These are phyloP conservation scores for Melanaphis sacchari DNA, from an alignment of 1,140 invertebrate genomes.

Conservation along the genomic window DNA sequence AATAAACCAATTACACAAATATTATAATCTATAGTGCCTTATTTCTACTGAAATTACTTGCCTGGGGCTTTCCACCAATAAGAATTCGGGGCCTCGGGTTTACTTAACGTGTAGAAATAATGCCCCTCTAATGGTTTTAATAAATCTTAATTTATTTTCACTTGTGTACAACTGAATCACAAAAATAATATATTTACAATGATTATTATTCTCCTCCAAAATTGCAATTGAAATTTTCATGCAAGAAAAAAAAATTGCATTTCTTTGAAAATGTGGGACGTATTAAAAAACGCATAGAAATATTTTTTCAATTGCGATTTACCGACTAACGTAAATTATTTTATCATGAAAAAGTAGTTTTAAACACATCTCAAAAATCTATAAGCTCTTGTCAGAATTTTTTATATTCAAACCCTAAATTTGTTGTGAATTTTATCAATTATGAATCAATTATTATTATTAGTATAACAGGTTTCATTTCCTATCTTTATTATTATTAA, in stretches of 20 bases:
- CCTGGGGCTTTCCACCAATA: not conserved
- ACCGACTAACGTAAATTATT: not conserved
- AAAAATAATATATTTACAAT: not conserved
- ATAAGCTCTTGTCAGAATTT: not conserved
- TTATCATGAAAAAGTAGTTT: not conserved
- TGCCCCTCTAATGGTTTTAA: not conserved
- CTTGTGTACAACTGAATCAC: not conserved
- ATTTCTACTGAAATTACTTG: not conserved
- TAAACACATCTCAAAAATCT: not conserved
- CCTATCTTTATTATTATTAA: not conserved
- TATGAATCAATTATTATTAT: no score
- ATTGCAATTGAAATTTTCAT: not conserved
- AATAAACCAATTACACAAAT: not conserved
- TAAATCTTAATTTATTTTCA: not conserved
- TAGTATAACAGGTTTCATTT: no score
- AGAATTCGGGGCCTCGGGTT: no score
- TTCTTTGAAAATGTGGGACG: not conserved
- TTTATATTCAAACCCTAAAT: not conserved
- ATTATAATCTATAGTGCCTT: not conserved
- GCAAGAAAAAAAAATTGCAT: not conserved
- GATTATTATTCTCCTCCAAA: not conserved
- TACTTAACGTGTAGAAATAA: no score
- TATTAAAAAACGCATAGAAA: not conserved
- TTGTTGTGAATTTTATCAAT: no score
- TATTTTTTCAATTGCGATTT: not conserved